phyloP scores from a whole-genome alignment of 1,140 invertebrate genomes.

The Bombus superbus region DNA sequence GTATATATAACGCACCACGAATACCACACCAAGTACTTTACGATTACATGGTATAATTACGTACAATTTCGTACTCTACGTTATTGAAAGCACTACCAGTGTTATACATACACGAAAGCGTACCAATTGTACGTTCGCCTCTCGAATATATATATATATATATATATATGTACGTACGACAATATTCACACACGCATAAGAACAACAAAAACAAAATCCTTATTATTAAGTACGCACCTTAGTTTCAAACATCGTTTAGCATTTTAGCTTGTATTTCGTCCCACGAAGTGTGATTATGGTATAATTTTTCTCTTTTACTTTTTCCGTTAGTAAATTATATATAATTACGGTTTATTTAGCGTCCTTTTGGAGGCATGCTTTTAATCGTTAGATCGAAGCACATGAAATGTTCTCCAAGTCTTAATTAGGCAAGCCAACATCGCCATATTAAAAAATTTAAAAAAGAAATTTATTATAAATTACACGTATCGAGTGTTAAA shows the following conservation, averaged over 20 bases:
- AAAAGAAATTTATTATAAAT: too few species aligned
- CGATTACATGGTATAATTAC: constrained; percentile 52
- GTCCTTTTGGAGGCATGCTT: not conserved
- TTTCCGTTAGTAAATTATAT: constrained; percentile 3
- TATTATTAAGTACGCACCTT: constrained; percentile 8
- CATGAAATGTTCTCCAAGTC: not conserved
- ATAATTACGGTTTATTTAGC: not conserved
- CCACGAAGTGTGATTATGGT: not conserved
- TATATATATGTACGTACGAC: not conserved
- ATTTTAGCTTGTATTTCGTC: not conserved
- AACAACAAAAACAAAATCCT: constrained; percentile 17
- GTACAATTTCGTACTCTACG: constrained; percentile 48
- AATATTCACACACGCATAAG: not conserved
- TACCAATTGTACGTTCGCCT: constrained; percentile 3
- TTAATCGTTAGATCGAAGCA: not conserved
- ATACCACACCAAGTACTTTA: constrained; percentile 23
- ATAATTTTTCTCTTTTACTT: not conserved
- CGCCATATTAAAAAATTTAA: not conserved
- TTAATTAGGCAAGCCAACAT: not conserved
- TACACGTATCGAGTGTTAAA: too few species aligned
- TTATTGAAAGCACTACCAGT: constrained; percentile 15
- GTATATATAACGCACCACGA: constrained; percentile 23
- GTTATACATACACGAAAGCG: not conserved
- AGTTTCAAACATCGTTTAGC: not conserved
- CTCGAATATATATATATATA: constrained; percentile 16